Percentiles rank a stretch among this genome's conserved stretches.
Evolutionary conservation across 2,888 invertebrate genomes (phyloP).

Genomic region (Arrhopalites spinosus): DNA sequence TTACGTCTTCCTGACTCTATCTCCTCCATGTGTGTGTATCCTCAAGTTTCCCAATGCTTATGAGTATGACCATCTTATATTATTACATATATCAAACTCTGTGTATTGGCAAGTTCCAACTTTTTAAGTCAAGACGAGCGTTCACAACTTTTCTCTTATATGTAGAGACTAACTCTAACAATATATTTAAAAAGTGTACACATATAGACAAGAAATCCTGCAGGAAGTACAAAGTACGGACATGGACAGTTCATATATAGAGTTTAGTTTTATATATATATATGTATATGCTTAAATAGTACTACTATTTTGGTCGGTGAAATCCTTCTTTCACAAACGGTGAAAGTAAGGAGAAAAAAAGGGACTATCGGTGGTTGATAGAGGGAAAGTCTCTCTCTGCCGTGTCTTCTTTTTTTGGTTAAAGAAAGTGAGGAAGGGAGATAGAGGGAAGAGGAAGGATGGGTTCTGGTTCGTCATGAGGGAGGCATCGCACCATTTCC

Average conservation of each 20-base stretch:
- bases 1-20: background rate
- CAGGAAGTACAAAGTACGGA: no score
- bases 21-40: background rate
- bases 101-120: background rate
- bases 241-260: no score
- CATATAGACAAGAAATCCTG: no score
- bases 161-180: no score
- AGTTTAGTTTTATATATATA: background rate
- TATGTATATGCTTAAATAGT: background rate
- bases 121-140: background rate
- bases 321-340: background rate
- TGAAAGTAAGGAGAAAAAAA: background rate
- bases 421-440: background rate
- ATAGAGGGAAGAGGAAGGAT: background rate
- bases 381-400: no score
- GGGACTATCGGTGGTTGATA: no score
- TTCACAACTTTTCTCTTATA: no score
- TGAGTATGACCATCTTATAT: background rate
- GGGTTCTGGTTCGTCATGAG: background rate
- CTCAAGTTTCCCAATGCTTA: no score
- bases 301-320: background rate
- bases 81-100: slow-evolving; percentile 1
- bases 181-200: no score
- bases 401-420: no score
- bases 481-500: slow-evolving; percentile 29